phyloP scores from a whole-genome alignment of 2,888 invertebrate species.

The Rhagophthalmus giganteus region DNA sequence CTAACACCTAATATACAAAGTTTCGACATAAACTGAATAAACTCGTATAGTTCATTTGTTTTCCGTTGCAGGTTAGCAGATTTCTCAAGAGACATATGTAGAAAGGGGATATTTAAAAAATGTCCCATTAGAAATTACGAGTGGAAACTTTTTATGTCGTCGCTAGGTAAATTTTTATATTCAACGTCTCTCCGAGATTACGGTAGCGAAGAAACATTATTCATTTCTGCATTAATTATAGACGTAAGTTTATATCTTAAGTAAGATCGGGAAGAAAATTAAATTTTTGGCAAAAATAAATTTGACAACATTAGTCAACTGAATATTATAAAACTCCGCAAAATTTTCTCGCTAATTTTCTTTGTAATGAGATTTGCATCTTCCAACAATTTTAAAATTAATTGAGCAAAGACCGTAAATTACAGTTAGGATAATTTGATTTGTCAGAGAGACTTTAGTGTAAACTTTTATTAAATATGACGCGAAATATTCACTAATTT shows the following conservation, averaged over 20 bases:
- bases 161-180: slow-evolving; percentile 33
- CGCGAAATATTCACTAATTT: not conserved
- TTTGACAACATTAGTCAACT: slow-evolving; percentile 29
- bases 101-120: slow-evolving; percentile 35
- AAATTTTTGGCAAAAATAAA: slow-evolving; percentile 33
- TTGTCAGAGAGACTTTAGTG: slow-evolving; percentile 12
- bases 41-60: not conserved
- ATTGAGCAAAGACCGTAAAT: slow-evolving; percentile 25
- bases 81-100: slow-evolving; percentile 38
- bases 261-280: slow-evolving; percentile 30
- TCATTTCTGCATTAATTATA: slow-evolving; percentile 41
- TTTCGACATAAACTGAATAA: slow-evolving; percentile 6
- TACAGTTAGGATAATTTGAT: slow-evolving; percentile 18
- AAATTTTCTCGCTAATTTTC: slow-evolving; percentile 25
- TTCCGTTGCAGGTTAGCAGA: slow-evolving; percentile 16
- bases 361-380: slow-evolving; percentile 25
- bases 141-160: slow-evolving; percentile 37
- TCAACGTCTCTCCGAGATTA: slow-evolving; percentile 32
- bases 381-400: slow-evolving; percentile 28
- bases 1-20: slow-evolving; percentile 3
- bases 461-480: not conserved
- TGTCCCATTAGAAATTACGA: slow-evolving; percentile 39
- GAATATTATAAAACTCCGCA: slow-evolving; percentile 23
- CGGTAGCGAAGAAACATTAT: slow-evolving; percentile 38
- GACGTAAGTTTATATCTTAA: slow-evolving; percentile 36